Evolutionary conservation across 2,888 invertebrate genomes (phyloP), one percentile per base, ranked within the genome.

Genomic region (Baronia brevicornis): DNA sequence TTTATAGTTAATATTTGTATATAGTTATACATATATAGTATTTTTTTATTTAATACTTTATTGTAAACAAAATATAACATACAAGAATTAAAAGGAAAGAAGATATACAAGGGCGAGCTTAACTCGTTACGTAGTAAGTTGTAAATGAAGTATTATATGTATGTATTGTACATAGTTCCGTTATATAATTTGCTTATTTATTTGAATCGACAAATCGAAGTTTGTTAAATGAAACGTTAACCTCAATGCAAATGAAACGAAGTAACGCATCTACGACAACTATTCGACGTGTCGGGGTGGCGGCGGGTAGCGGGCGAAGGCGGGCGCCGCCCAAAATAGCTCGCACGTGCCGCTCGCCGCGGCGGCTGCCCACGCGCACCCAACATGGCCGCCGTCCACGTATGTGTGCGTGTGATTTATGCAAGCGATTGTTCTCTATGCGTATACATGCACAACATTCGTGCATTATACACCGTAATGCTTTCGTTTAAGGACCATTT

Each of bases 311-410:
- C 57, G 65, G 64, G 69, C 40, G 18, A 31, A 23, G 36, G 36
- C 67, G 66, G 41, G 50, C 70, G 72, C 74, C 80, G 80, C 82
- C 82, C 67, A 74, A 80, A 84, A 84, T 84, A 84, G 79, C 60
- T 51, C 84, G 79, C 82, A 84, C 84, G 84, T 84, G 84, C 80
- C 80, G 65, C 59, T 61, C 62, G 64, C 59, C 60, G 60, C 36
- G 61, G 60, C 65, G 71, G 65, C 64, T 75, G 80, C 80, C 77
- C 79, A 75, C 74, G 82, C 80, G 80, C 80, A 71, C 54, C 44
- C 69, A 82, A 80, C 60, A 84, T 84, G 82, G 82, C 82, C 62
- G 80, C 68, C 63, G 51, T 25, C 39, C 36, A 37, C 35, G 48
- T 47, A 30, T 26, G 60, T 67, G 68, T 69, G 69, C 49, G 66